These are phyloP conservation scores for Alcis repandata DNA, from an alignment of 2,888 invertebrate genomes.

Conservation along the genomic window DNA sequence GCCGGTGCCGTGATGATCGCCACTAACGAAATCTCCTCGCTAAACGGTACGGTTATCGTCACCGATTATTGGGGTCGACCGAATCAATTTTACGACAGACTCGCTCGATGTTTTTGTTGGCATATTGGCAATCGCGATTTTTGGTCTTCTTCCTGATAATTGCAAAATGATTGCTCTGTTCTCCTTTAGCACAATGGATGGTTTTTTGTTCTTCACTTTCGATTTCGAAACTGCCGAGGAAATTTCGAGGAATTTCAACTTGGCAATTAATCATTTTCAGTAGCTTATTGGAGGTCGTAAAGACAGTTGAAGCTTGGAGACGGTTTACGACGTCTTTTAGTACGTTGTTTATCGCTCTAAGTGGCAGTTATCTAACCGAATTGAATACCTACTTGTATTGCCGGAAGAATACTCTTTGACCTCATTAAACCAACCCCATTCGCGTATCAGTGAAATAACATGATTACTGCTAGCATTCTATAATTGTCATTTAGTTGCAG, in stretches of 20 bases:
- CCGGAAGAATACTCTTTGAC: constrained; percentile 69
- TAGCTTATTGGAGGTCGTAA: constrained; percentile 21
- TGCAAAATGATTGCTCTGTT: constrained; percentile 43
- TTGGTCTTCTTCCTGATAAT: constrained; percentile 39
- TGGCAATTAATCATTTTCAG: constrained; percentile 38
- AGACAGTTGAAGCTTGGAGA: neutral
- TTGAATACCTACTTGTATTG: constrained; percentile 49
- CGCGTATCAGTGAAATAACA: constrained; percentile 56
- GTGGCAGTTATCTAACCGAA: constrained; percentile 26
- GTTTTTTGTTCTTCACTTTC: constrained; percentile 40
- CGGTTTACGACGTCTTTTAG: constrained; percentile 27
- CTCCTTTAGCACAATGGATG: constrained; percentile 40
- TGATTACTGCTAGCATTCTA: constrained; percentile 55
- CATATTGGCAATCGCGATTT: constrained; percentile 32
- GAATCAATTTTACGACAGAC: constrained; percentile 64
- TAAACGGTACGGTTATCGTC: constrained; percentile 57
- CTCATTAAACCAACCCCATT: constrained; percentile 64
- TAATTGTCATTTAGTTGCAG: constrained; percentile 50
- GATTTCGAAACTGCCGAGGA: constrained; percentile 46
- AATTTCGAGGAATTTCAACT: constrained; percentile 32
- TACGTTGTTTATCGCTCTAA: constrained; percentile 31
- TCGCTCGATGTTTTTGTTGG: constrained; percentile 47
- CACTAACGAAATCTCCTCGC: constrained; percentile 64
- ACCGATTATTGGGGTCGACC: constrained; percentile 70
- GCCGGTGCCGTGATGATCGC: constrained; percentile 55